Conservation (phyloP, 2,797 vertebrate genomes). For the Chromis chromis region DNA sequence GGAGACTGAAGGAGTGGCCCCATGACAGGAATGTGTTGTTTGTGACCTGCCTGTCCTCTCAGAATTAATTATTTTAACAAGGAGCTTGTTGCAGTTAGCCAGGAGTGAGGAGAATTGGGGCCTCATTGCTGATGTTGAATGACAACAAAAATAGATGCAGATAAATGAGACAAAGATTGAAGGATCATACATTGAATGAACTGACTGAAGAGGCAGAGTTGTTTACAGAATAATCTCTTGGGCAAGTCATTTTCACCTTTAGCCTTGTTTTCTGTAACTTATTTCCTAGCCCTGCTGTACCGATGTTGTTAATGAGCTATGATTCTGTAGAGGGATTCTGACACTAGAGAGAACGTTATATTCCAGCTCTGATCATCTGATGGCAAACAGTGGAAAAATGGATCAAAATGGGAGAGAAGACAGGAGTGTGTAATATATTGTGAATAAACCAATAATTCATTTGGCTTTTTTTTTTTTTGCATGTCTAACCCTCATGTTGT, state of each 20-base stretch:
- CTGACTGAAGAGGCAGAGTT: background rate
- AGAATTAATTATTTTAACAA: conserved; percentile 66
- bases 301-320: background rate
- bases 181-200: background rate
- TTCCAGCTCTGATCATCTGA: background rate
- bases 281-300: background rate
- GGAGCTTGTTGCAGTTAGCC: conserved; percentile 33
- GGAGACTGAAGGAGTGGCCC: conserved; percentile 55
- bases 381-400: background rate
- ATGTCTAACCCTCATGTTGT: too few relatives aligned
- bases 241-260: background rate
- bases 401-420: background rate
- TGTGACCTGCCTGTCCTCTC: conserved; percentile 39
- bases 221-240: conserved; percentile 7
- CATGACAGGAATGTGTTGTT: conserved; percentile 70
- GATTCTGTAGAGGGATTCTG: background rate
- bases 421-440: background rate
- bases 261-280: background rate
- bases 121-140: conserved; percentile 17
- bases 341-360: background rate
- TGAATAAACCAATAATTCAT: background rate
- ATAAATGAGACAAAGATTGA: conserved; percentile 8
- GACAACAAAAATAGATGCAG: conserved; percentile 5
- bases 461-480: background rate
- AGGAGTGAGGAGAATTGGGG: background rate